Conservation (phyloP, 2,888 invertebrate genomes). For the Dichetophora obliterata region DNA sequence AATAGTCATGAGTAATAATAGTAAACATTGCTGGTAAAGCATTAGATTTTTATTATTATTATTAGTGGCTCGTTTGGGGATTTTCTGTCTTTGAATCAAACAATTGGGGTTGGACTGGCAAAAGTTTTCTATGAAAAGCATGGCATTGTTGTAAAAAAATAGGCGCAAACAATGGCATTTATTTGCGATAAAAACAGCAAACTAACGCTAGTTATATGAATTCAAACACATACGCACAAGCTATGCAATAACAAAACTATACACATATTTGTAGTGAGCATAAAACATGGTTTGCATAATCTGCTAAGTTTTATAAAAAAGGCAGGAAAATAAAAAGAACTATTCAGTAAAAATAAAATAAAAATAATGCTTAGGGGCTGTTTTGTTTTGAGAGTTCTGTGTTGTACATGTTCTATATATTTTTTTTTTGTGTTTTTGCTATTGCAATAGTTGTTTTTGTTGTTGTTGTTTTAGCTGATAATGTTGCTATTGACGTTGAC, state of each 20-base stretch:
- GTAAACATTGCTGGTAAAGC: no score
- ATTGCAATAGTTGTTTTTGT: background rate
- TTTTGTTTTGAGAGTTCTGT: conserved; percentile 28
- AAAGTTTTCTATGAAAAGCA: background rate
- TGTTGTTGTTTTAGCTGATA: conserved; percentile 4
- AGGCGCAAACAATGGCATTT: conserved; percentile 14
- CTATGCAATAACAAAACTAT: background rate
- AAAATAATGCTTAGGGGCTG: conserved; percentile 47
- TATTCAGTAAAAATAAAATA: conserved; percentile 11
- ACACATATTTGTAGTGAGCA: background rate
- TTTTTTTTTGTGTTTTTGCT: no score
- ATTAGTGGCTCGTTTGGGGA: background rate
- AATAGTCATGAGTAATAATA: no score
- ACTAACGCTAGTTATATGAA: background rate
- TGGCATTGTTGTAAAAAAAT: background rate
- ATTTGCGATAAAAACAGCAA: conserved; percentile 17
- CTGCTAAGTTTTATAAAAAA: conserved; percentile 22
- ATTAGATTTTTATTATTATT: background rate
- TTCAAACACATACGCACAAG: no score
- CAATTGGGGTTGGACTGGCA: background rate
- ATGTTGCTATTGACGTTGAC: conserved; percentile 32
- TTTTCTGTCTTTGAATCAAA: background rate
- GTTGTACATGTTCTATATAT: background rate
- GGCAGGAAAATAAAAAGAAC: background rate
- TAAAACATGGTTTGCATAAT: conserved; percentile 19